These are phyloP conservation scores for Merluccius polli DNA, from an alignment of 2,797 vertebrate genomes.

Conservation along the genomic window DNA sequence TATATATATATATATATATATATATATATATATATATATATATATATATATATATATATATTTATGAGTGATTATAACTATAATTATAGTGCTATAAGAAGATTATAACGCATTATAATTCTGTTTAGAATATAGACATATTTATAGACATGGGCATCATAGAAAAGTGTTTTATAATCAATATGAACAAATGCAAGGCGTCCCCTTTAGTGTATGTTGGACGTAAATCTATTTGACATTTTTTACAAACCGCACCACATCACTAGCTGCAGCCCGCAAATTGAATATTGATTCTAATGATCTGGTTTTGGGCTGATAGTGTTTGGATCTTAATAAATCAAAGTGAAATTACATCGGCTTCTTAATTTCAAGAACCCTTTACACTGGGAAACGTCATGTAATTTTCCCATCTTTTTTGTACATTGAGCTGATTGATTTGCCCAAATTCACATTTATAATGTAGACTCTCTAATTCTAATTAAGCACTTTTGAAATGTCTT, in stretches of 20 bases:
- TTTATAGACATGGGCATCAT: too few species aligned
- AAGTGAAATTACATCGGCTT: constrained; percentile 33
- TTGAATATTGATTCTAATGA: constrained; percentile 64
- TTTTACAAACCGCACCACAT: constrained; percentile 39
- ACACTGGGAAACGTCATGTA: constrained; percentile 31
- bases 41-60: too few species aligned
- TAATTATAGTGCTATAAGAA: too few species aligned
- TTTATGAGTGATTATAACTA: too few species aligned
- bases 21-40: too few species aligned
- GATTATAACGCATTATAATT: too few species aligned
- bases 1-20: too few species aligned
- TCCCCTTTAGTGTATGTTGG: constrained; percentile 37
- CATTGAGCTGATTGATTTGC: neutral
- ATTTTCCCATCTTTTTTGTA: constrained; percentile 38
- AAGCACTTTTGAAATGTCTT: neutral
- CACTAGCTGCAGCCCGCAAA: constrained; percentile 36
- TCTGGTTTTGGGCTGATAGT: constrained; percentile 47
- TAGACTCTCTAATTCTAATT: constrained; percentile 2
- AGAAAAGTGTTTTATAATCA: constrained; percentile 41
- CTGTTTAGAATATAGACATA: too few species aligned
- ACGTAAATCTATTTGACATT: constrained; percentile 54
- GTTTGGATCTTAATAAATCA: constrained; percentile 55
- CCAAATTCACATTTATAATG: constrained; percentile 41
- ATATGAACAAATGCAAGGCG: constrained; percentile 38
- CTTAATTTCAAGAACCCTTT: constrained; percentile 46